Percentiles rank a stretch among this genome's conserved stretches.
phyloP scores from a whole-genome alignment of 2,113 vertebrate species.

The Thamnaconus septentrionalis region DNA sequence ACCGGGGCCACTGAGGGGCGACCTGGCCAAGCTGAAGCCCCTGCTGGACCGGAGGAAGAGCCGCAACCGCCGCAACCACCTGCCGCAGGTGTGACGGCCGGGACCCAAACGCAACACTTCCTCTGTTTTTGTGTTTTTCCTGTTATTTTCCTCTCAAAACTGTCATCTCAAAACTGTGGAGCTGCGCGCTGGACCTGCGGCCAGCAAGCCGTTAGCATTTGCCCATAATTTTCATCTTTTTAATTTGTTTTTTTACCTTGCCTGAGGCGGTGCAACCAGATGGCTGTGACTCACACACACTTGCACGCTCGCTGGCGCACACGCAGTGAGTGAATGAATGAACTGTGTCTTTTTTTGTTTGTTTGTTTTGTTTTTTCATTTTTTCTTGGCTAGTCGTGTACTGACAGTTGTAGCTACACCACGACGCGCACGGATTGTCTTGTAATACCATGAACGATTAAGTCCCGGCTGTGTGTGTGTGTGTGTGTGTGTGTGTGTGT shows the following conservation, averaged over 20 bases:
- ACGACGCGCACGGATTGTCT: too few species aligned
- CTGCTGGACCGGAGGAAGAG: slow-evolving; percentile 92
- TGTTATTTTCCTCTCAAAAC: not conserved
- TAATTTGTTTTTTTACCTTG: slow-evolving; percentile 35
- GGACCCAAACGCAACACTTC: not conserved
- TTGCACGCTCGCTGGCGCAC: slow-evolving; percentile 18
- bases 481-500: too few species aligned
- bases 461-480: too few species aligned
- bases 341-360: too few species aligned
- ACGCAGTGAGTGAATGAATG: not conserved
- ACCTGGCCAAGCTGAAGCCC: slow-evolving; percentile 92
- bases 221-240: not conserved
- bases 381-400: too few species aligned
- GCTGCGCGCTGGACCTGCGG: slow-evolving; percentile 27
- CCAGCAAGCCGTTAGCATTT: slow-evolving; percentile 14
- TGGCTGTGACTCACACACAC: slow-evolving; percentile 54
- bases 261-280: slow-evolving; percentile 61
- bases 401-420: too few species aligned
- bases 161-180: slow-evolving; percentile 22
- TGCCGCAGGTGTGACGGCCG: slow-evolving; percentile 78
- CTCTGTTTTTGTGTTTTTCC: slow-evolving; percentile 7
- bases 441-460: too few species aligned
- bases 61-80: slow-evolving; percentile 89
- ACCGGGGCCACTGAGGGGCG: slow-evolving; percentile 78
- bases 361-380: too few species aligned